These are phyloP conservation scores for Trichonephila inaurata DNA, from an alignment of 1,140 invertebrate genomes.

Conservation along the genomic window DNA sequence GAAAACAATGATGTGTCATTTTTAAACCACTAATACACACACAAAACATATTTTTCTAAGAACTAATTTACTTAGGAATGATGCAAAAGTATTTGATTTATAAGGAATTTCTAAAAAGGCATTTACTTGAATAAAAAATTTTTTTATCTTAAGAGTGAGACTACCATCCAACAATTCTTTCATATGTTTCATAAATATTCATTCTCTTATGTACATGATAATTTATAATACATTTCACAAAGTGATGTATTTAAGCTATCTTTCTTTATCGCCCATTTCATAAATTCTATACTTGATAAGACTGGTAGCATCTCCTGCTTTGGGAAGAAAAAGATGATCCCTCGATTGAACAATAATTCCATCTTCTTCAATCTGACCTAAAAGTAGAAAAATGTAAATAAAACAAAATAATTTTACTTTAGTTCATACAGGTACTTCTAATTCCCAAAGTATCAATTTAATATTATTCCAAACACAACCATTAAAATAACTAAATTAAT, in stretches of 20 bases:
- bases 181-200: neutral
- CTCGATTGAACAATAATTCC: slow-evolving; percentile 87
- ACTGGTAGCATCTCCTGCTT: slow-evolving; percentile 94
- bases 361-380: slow-evolving; percentile 79
- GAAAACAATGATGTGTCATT: too few relatives aligned
- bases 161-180: neutral
- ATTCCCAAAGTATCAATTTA: too few relatives aligned
- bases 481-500: too few relatives aligned
- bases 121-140: neutral
- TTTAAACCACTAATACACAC: too few relatives aligned
- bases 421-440: too few relatives aligned
- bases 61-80: neutral
- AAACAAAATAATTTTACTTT: too few relatives aligned
- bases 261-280: slow-evolving; percentile 78
- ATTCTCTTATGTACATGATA: neutral
- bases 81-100: neutral
- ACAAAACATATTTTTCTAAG: too few relatives aligned
- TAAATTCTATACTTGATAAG: slow-evolving; percentile 88
- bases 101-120: neutral
- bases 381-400: neutral
- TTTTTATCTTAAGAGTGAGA: neutral
- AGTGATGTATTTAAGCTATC: slow-evolving; percentile 4
- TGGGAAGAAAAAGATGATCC: slow-evolving; percentile 94
- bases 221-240: neutral
- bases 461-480: too few relatives aligned